Base-by-base conservation (phyloP, 2,888 invertebrate species). In the Troides helena region DNA sequence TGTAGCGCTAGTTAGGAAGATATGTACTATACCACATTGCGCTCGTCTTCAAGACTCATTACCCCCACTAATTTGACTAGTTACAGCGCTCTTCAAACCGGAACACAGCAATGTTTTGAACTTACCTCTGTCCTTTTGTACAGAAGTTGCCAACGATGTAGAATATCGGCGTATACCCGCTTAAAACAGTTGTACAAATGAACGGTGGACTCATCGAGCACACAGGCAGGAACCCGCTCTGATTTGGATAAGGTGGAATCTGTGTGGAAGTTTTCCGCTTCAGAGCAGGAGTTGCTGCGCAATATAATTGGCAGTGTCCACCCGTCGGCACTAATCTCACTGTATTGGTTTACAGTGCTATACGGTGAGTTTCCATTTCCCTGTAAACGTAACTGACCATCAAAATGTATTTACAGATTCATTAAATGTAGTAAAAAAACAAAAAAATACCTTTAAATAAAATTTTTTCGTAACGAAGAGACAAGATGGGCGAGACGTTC, bases 251-350 rank as follows among this genome's bases (percentile, higher is more conserved):
- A 78, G 1, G 83, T 85, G 1, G 88, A 89, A 73, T 91, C 91
- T 0, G 89, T 88, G 74, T 86, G 89, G 76, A 85, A 96, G 83
- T 98, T 98, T 73, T 97, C 93, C 0, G 97, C 97, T 78, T 97
- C 97, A 0, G 97, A 97, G 94, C 97, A 97, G 0, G 97, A 97
- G 84, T 96, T 98, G 67, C 97, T 98, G 53, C 97, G 94, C 65
- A 96, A 93, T 5, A 95, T 85, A 53, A 95, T 94, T 46, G 96
- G 95, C 72, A 96, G 93, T 71, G 95, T 95, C 95, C 96, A 96
- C 5, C 96, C 95, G 78, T 97, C 96, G 0, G 96, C 94, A 73
- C 95, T 95, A 30, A 96, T 95, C 81, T 98, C 97, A 71, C 90
- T 93, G 75, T 89, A 91, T 73, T 93, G 96, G 75, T 97, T 96